Conservation (phyloP, 2,797 vertebrate species). For the Pipistrellus nathusii region DNA sequence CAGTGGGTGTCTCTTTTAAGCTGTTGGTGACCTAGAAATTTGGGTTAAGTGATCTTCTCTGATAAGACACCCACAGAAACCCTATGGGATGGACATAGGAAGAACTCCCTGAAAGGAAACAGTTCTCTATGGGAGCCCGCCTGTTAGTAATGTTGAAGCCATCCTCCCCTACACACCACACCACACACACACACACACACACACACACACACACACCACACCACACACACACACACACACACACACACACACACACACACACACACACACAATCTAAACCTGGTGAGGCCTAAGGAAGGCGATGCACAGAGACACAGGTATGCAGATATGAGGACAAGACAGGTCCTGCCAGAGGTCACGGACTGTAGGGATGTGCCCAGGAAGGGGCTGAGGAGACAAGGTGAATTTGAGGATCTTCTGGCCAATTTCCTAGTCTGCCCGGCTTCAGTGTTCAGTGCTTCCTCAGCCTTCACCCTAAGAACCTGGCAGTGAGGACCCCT, state of each 20-base stretch:
- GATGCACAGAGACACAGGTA: not conserved
- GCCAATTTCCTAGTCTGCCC: not conserved
- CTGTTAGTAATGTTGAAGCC: not conserved
- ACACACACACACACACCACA: too few species aligned
- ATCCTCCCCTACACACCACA: too few species aligned
- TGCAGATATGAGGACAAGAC: not conserved
- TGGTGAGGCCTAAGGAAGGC: not conserved
- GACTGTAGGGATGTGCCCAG: not conserved
- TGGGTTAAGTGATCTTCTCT: not conserved
- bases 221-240: too few species aligned
- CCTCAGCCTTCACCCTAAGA: not conserved
- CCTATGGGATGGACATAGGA: not conserved
- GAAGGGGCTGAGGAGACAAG: not conserved
- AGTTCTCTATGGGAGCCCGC: not conserved
- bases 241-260: too few species aligned
- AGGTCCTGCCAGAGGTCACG: not conserved
- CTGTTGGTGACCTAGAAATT: not conserved
- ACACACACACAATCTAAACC: not conserved
- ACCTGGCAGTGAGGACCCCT: not conserved
- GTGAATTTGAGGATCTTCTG: not conserved
- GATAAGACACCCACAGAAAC: not conserved
- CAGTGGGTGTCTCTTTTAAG: not conserved
- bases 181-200: too few species aligned
- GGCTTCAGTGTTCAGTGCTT: not conserved
- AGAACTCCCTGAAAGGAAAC: not conserved